Evolutionary conservation across 2,888 invertebrate genomes (phyloP).

Genomic region (Drosophila imparisetae): DNA sequence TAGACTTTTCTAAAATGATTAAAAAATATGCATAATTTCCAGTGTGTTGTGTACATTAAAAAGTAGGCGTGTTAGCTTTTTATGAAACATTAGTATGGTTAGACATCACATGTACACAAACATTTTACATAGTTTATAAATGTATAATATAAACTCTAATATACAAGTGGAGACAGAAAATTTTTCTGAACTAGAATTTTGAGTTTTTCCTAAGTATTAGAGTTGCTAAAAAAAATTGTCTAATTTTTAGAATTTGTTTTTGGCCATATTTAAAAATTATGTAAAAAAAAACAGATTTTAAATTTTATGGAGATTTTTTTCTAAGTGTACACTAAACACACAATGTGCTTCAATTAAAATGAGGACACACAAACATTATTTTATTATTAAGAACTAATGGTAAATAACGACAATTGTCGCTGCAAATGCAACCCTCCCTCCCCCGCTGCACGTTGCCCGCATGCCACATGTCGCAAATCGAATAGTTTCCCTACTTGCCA

Average conservation of each 20-base stretch:
- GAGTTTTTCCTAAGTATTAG: too few species aligned
- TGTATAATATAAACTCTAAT: neutral
- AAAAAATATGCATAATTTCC: too few species aligned
- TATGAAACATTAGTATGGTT: too few species aligned
- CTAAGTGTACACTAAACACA: slow-evolving; percentile 1
- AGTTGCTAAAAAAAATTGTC: too few species aligned
- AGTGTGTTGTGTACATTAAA: too few species aligned
- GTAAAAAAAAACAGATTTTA: neutral
- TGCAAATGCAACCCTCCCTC: slow-evolving; percentile 27
- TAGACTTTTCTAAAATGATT: too few species aligned
- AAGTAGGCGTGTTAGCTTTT: too few species aligned
- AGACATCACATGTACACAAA: too few species aligned
- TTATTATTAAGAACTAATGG: slow-evolving; percentile 68
- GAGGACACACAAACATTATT: slow-evolving; percentile 45
- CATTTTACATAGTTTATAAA: too few species aligned
- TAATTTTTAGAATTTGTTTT: too few species aligned
- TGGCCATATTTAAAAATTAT: too few species aligned
- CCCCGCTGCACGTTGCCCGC: slow-evolving; percentile 38
- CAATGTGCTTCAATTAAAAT: slow-evolving; percentile 57
- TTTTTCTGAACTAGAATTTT: too few species aligned
- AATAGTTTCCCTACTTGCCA: slow-evolving; percentile 2
- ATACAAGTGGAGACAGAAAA: neutral
- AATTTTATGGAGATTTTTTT: neutral
- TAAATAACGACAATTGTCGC: slow-evolving; percentile 57
- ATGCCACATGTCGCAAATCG: slow-evolving; percentile 36